Evolutionary conservation across 2,113 vertebrate genomes (phyloP), one percentile per base, ranked within the genome.

Genomic region (Pedionomus torquatus): DNA sequence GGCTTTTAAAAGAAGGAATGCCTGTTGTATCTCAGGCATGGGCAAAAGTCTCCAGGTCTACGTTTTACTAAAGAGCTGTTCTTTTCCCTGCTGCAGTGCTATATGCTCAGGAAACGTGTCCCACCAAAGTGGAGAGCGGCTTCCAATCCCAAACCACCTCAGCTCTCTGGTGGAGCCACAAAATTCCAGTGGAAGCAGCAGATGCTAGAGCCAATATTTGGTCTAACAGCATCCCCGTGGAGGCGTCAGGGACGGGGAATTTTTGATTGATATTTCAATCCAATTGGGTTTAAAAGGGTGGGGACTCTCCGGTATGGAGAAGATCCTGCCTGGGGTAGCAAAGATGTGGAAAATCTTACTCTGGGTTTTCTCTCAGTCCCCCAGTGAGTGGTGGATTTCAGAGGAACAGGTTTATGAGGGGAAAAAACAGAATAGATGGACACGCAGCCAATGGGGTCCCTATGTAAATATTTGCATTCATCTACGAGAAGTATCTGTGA

Each of bases 401-500:
- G 65, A 93, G 95, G 43, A 94, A 26, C 76, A 64, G 33, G 80
- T 96, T 94, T 95, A 89, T 9, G 86, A 95, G 86, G 89, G 74
- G 77, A 87, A 83, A 76, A 86, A 44, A 2, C 83, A n/a, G 76
- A 35, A 54, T 23, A 61, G 75, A 69, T 55, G 49, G 33, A 83
- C 52, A 11, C 8, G 2, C 9, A 37, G 64, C 64, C 37, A 9
- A 8, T 37, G 72, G 90, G 83, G 86, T 93, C 88, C 77, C 76
- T 79, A 0, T 2, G 3, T n/a, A 95, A 96, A 94, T 94, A 82
- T 94, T 95, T 96, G 35, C 72, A 57, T 90, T 89, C 92, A 68
- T n/a, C 76, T 63, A 9, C 76, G 89, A 90, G 85, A 74, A 75
- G 49, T 68, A 52, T 75, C 64, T 94, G 90, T 89, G 94, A n/a